Evolutionary conservation across 2,797 vertebrate genomes (phyloP), one percentile per base, ranked within the genome.

Genomic region (Alcedo quadribrachys): DNA sequence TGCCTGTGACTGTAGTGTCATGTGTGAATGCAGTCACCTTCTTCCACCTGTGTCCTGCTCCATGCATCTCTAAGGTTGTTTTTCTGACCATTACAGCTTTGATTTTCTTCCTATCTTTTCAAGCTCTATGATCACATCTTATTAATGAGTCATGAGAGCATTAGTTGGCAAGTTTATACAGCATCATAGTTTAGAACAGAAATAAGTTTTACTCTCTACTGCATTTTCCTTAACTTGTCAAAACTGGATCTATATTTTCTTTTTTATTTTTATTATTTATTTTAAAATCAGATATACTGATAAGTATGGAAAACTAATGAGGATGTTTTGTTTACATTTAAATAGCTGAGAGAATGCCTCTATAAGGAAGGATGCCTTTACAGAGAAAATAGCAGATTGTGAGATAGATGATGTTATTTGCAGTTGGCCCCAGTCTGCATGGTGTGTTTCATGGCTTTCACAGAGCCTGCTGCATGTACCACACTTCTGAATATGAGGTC

Each of bases 61-160:
- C 17, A 12, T 32, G 1, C 4, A 1, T 60, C 45, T 42, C 7
- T 16, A 46, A 32, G 2, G 3, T 48, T 13, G 2, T 6, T 77
- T 61, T 75, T 81, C 54, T 81, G 51, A 73, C 74, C 43, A 16
- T 35, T 33, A 33, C 40, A 62, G 32, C 58, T 81, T 75, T 61
- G 28, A 4, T 33, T 81, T 74, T 77, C 9, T 54, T 85, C 51
- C 54, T 90, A 1, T 55, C 74, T 77, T 74, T 75, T 25, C 58
- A 85, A 89, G 46, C 58, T 69, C 51, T 25, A 0, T 22, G 65
- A 76, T 73, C 63, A 69, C 53, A 33, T 32, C 54, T 73, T 40
- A 27, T 24, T 76, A 33, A 76, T 33, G 16, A 82, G 9, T 32
- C 40, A 46, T 43, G 51, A 62, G 62, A 32, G 33, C 53, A 33